Evolutionary conservation across 2,113 vertebrate species (phyloP).

Genomic region (Oreamnos americanus): DNA sequence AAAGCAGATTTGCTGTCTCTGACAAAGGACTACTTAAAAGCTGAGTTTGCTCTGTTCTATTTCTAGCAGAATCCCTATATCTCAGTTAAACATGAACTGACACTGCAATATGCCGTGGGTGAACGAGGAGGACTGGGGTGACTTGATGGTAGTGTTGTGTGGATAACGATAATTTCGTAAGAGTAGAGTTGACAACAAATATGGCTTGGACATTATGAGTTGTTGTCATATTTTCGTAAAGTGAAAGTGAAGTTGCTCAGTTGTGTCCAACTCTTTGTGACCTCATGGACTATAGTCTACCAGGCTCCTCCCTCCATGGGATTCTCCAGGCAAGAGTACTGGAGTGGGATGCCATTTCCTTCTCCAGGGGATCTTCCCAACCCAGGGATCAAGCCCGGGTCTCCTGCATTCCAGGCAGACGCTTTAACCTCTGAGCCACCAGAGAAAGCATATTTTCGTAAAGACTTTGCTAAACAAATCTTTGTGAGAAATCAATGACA

Average conservation of each 20-base stretch:
- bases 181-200: background rate
- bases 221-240: background rate
- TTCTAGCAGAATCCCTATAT: background rate
- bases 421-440: too few species aligned
- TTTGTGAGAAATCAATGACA: background rate
- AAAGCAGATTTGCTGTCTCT: background rate
- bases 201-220: background rate
- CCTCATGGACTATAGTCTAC: too few species aligned
- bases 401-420: too few species aligned
- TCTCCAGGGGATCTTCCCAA: too few species aligned
- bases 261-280: too few species aligned
- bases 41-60: background rate
- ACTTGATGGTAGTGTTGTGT: background rate
- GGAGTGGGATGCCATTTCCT: too few species aligned
- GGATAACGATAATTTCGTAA: background rate
- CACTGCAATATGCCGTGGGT: background rate
- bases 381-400: accelerated
- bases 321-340: too few species aligned
- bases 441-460: background rate
- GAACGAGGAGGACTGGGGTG: too few species aligned
- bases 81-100: background rate
- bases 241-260: too few species aligned
- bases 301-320: too few species aligned
- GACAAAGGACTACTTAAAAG: background rate
- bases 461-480: background rate